Conservation (phyloP, 1,140 invertebrate genomes). For the Cotesia glomerata region DNA sequence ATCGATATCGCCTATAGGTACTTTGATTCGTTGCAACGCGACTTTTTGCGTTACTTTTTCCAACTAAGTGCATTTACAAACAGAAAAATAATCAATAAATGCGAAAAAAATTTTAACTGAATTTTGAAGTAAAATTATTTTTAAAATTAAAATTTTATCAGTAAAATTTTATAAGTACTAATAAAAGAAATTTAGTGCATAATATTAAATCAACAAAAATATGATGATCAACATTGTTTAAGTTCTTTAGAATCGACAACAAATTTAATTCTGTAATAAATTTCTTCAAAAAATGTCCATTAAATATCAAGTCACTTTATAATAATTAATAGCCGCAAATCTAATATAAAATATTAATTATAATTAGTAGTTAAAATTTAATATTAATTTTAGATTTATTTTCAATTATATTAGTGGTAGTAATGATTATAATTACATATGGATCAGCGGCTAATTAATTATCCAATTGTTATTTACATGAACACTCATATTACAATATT, state of each 20-base stretch:
- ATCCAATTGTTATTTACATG: constrained; percentile 53
- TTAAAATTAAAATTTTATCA: too few species aligned
- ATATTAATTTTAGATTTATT: not conserved
- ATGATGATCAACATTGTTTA: constrained; percentile 18
- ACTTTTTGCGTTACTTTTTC: not conserved
- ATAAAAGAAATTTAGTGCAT: not conserved
- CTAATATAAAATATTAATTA: not conserved
- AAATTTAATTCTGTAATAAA: constrained; percentile 23
- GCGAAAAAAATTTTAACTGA: too few species aligned
- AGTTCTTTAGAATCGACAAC: constrained; percentile 25
- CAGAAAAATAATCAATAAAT: too few species aligned
- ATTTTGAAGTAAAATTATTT: not conserved
- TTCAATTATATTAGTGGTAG: not conserved
- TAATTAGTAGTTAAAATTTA: not conserved
- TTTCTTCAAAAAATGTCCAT: not conserved
- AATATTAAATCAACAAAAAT: constrained; percentile 7
- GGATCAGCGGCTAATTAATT: constrained; percentile 12
- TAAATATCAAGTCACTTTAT: not conserved
- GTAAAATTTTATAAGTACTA: constrained; percentile 11
- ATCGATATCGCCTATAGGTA: constrained; percentile 4
- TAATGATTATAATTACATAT: not conserved
- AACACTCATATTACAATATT: constrained; percentile 61
- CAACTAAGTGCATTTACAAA: too few species aligned
- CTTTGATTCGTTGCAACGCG: constrained; percentile 10
- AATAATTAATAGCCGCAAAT: not conserved